Conservation (phyloP, 1,140 invertebrate genomes). For the Glomeris maerens region DNA sequence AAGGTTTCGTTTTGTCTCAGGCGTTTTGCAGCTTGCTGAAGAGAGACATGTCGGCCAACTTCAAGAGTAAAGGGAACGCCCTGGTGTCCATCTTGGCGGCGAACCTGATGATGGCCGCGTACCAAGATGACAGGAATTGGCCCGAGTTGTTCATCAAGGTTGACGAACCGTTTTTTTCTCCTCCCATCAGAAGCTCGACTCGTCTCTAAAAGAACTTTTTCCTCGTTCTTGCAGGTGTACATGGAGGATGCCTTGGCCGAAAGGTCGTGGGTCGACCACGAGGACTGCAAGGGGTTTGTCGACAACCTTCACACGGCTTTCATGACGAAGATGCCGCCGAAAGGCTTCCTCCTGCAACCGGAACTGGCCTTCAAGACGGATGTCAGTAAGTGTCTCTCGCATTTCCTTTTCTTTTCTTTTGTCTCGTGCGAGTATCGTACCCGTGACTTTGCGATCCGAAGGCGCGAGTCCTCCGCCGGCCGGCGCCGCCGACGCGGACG, state of each 20-base stretch:
- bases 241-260: slow-evolving; percentile 89
- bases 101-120: slow-evolving; percentile 68
- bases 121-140: slow-evolving; percentile 43
- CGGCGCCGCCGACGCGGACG: slow-evolving; percentile 15
- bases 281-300: slow-evolving; percentile 78
- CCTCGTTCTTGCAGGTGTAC: slow-evolving; percentile 53
- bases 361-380: slow-evolving; percentile 35
- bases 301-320: slow-evolving; percentile 85
- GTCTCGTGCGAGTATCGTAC: not conserved
- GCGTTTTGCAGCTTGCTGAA: slow-evolving; percentile 38
- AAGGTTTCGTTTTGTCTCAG: slow-evolving; percentile 19
- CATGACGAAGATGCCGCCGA: slow-evolving; percentile 56
- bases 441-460: slow-evolving; percentile 6
- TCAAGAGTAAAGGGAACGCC: slow-evolving; percentile 52
- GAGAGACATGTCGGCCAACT: slow-evolving; percentile 42
- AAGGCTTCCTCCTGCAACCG: slow-evolving; percentile 36
- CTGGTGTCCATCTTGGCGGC: slow-evolving; percentile 68
- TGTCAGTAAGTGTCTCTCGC: slow-evolving; percentile 12
- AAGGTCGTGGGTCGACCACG: slow-evolving; percentile 79
- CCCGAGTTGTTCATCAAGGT: slow-evolving; percentile 40
- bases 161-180: slow-evolving; percentile 1
- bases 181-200: not conserved
- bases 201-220: slow-evolving; percentile 5
- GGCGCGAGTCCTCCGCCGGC: slow-evolving; percentile 19
- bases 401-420: not conserved